Evolutionary conservation across 2,888 invertebrate species (phyloP), one percentile per base, ranked within the genome.

Genomic region (Cloeon dipterum): DNA sequence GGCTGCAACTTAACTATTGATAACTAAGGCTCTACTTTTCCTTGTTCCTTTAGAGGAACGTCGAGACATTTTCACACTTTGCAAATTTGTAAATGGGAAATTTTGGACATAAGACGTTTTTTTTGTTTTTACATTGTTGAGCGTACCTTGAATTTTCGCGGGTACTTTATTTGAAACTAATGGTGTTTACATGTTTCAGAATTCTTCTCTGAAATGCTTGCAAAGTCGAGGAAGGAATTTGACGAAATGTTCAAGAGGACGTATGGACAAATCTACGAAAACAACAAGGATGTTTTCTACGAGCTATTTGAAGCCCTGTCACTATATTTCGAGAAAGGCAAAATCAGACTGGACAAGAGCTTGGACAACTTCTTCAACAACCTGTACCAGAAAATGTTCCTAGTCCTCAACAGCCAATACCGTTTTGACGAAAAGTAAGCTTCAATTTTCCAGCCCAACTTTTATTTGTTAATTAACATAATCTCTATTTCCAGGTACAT

Each of bases 181-280:
- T n/a, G n/a, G n/a, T n/a, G n/a, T n/a, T n/a, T n/a, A n/a, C n/a
- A n/a, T n/a, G n/a, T 65, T 65, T n/a, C 74, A 89, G 91, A 76
- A 50, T 78, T 82, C 58, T 93, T 93, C 66, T 73, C 73, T 48
- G 74, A 78, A 45, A 68, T 93, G 49, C 63, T 93, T 55, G 66
- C 70, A 46, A 72, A 74, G 45, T 85, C 89, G 17, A 76, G 81
- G 47, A 67, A 66, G 45, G 86, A 82, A 53, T 86, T 94, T 56
- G 86, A 94, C 60, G 72, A 74, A 43, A 93, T 94, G 93, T 94
- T 93, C 64, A 79, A 81, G 52, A 69, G 74, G 46, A 94, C 93
- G 1, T 94, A 94, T 61, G 93, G 93, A 38, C 74, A 86, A 56
- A 73, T 93, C 47, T 94, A 94, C 63, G 79, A 91, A 53, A 79